These are phyloP conservation scores for Chironomus riparius DNA, from an alignment of 2,888 invertebrate species.

Conservation along the genomic window DNA sequence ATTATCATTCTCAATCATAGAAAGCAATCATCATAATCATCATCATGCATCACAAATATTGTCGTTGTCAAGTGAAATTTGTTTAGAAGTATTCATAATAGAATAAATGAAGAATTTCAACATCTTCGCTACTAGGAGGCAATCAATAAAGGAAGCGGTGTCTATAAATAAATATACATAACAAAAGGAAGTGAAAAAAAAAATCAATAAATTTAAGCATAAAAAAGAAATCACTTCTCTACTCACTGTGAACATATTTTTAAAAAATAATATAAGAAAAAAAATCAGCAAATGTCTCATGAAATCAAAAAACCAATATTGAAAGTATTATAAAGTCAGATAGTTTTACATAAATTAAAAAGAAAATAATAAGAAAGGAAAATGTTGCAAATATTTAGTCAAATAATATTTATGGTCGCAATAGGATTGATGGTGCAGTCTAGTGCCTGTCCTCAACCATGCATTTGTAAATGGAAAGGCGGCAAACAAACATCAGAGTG, in stretches of 20 bases:
- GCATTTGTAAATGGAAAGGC: slow-evolving; percentile 86
- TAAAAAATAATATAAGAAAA: too few relatives aligned
- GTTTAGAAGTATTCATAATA: too few relatives aligned
- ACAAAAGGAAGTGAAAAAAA: neutral
- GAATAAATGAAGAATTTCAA: too few relatives aligned
- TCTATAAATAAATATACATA: neutral
- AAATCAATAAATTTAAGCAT: slow-evolving; percentile 12
- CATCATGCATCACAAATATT: neutral
- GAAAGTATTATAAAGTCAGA: too few relatives aligned
- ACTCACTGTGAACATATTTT: too few relatives aligned
- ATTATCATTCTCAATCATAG: neutral
- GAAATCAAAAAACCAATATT: too few relatives aligned
- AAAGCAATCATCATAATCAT: neutral
- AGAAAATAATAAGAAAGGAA: neutral
- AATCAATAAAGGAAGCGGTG: neutral
- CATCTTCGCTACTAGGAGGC: neutral
- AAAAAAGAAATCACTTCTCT: neutral
- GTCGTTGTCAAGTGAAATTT: too few relatives aligned
- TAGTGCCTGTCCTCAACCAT: slow-evolving; percentile 36
- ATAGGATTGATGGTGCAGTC: slow-evolving; percentile 14
- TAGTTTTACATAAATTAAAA: too few relatives aligned
- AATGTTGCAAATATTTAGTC: slow-evolving; percentile 9
- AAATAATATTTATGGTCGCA: slow-evolving; percentile 14
- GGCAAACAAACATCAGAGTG: slow-evolving; percentile 89
- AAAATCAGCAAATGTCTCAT: too few relatives aligned